phyloP scores from a whole-genome alignment of 92 coral and sea anemone species.

The Porites lobata region DNA sequence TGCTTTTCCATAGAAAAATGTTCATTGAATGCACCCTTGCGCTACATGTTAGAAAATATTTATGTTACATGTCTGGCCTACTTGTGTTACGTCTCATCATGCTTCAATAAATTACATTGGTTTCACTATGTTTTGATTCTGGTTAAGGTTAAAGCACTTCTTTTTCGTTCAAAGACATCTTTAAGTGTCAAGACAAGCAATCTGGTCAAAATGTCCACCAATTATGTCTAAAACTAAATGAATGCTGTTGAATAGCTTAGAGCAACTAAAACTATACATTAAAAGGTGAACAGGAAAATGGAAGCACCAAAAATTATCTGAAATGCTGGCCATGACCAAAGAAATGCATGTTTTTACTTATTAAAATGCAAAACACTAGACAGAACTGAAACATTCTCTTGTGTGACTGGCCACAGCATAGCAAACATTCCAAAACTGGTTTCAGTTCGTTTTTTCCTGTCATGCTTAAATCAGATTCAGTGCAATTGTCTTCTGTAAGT shows the following conservation, averaged over 20 bases:
- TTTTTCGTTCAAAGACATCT: constrained; percentile 24
- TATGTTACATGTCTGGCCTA: background rate
- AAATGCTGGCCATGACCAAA: background rate
- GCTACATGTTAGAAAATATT: background rate
- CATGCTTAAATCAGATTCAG: background rate
- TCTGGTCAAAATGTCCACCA: constrained; percentile 15
- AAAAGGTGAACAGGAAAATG: background rate
- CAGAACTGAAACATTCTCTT: background rate
- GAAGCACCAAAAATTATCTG: background rate
- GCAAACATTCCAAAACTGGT: background rate
- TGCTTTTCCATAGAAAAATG: too few relatives aligned
- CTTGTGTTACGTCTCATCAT: background rate
- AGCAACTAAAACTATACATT: background rate
- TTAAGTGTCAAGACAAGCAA: constrained; percentile 21
- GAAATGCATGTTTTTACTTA: background rate
- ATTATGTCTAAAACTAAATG: constrained; percentile 7
- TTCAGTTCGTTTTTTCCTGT: background rate
- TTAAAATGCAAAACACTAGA: background rate
- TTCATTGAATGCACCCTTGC: too few relatives aligned
- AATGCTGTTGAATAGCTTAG: background rate
- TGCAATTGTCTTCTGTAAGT: background rate
- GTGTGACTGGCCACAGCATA: background rate
- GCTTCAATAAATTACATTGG: constrained; percentile 4
- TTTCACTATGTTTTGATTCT: background rate
- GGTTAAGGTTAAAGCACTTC: constrained; percentile 24